Conservation (phyloP, 2,113 vertebrate genomes). For the Sylvia atricapilla region DNA sequence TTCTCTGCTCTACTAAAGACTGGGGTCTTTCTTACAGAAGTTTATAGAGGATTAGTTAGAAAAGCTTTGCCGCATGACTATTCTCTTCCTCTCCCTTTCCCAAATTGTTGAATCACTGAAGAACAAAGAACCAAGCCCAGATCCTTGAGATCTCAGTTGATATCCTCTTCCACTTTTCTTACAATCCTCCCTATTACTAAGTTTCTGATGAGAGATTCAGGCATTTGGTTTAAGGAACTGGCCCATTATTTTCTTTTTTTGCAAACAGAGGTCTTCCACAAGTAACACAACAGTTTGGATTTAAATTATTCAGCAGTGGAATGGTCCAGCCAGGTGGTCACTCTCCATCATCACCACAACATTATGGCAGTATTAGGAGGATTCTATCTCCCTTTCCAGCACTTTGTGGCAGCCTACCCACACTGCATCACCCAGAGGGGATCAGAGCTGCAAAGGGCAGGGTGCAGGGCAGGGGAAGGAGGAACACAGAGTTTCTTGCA, state of each 20-base stretch:
- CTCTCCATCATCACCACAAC: not conserved
- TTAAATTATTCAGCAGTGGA: not conserved
- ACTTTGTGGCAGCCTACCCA: rapidly evolving
- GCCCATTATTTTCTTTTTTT: not conserved
- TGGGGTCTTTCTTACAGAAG: not conserved
- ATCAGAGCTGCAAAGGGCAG: not conserved
- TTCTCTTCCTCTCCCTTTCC: not conserved
- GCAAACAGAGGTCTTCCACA: not conserved
- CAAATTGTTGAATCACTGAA: not conserved
- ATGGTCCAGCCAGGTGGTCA: not conserved
- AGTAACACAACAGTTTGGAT: not conserved
- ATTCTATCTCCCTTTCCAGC: not conserved
- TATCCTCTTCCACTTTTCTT: not conserved
- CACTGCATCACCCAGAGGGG: rapidly evolving
- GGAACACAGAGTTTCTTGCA: not conserved
- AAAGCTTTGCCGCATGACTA: not conserved
- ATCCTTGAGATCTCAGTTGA: not conserved
- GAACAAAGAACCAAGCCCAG: not conserved
- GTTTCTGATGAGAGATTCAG: not conserved
- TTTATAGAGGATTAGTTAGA: not conserved
- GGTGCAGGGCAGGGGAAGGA: not conserved
- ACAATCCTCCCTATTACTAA: not conserved
- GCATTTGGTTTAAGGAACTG: not conserved
- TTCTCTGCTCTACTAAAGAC: not conserved
- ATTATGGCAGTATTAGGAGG: not conserved